Evolutionary conservation across 2,888 invertebrate species (phyloP).

Genomic region (Apodemia mormo): DNA sequence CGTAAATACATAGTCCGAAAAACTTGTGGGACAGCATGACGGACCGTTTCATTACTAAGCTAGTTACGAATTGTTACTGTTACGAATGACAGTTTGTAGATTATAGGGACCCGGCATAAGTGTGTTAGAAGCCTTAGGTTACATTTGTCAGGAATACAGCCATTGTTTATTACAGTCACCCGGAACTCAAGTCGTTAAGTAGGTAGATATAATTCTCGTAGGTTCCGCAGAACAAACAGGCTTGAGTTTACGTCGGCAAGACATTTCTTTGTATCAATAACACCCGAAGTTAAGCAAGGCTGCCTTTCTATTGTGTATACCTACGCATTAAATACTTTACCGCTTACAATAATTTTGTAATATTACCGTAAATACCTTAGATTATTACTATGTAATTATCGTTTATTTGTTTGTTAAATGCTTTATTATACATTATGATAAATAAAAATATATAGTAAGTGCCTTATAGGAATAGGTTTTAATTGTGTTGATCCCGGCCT

Average conservation of each 20-base stretch:
- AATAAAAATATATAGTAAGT: no score
- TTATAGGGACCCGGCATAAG: no score
- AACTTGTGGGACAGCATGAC: no score
- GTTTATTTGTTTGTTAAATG: not conserved
- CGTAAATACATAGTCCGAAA: no score
- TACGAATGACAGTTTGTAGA: no score
- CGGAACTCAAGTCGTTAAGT: conserved; percentile 27
- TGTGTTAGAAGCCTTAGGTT: no score
- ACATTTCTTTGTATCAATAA: conserved; percentile 43
- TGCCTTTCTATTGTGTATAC: conserved; percentile 43
- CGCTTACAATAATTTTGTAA: not conserved
- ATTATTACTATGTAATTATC: not conserved
- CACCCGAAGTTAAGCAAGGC: conserved; percentile 41
- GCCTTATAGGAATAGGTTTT: no score
- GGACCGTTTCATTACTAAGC: no score
- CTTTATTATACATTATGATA: not conserved
- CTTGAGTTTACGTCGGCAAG: conserved; percentile 25
- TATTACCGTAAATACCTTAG: not conserved
- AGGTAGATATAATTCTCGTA: conserved; percentile 19
- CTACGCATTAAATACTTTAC: not conserved
- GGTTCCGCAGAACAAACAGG: conserved; percentile 20
- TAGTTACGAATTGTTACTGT: no score
- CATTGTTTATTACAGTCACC: conserved; percentile 3
- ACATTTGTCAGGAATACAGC: no score
- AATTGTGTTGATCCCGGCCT: no score